Evolutionary conservation across 2,888 invertebrate genomes (phyloP).

Genomic region (Erynnis tages): DNA sequence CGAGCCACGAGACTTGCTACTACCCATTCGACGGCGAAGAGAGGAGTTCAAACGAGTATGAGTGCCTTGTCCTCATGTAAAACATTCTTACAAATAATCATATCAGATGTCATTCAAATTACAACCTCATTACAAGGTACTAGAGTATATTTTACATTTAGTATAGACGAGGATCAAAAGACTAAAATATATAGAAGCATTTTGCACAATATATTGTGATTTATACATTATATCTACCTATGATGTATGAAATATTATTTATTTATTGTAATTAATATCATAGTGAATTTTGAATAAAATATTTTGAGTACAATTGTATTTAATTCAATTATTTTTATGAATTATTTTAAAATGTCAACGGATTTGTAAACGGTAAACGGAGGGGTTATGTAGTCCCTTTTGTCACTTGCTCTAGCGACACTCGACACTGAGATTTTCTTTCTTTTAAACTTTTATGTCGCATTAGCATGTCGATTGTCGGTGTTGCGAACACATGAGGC

Average conservation of each 20-base stretch:
- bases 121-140: slow-evolving; percentile 1
- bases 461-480: too few species aligned
- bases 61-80: slow-evolving; percentile 82
- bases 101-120: slow-evolving; percentile 2
- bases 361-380: too few species aligned
- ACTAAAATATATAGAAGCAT: not conserved
- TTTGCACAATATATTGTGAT: not conserved
- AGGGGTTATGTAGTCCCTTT: too few species aligned
- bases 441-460: too few species aligned
- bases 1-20: slow-evolving; percentile 83
- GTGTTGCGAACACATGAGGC: too few species aligned
- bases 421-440: too few species aligned
- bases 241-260: not conserved
- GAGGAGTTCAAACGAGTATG: slow-evolving; percentile 83
- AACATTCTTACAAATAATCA: not conserved
- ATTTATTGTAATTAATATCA: not conserved
- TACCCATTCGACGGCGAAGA: slow-evolving; percentile 87
- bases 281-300: slow-evolving; percentile 5
- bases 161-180: not conserved
- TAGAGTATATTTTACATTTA: slow-evolving; percentile 7
- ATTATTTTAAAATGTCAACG: too few species aligned
- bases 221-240: not conserved
- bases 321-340: too few species aligned
- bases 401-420: too few species aligned
- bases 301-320: slow-evolving; percentile 7